These are phyloP conservation scores for Heliconius hortense DNA, from an alignment of 2,888 invertebrate species.

Conservation along the genomic window DNA sequence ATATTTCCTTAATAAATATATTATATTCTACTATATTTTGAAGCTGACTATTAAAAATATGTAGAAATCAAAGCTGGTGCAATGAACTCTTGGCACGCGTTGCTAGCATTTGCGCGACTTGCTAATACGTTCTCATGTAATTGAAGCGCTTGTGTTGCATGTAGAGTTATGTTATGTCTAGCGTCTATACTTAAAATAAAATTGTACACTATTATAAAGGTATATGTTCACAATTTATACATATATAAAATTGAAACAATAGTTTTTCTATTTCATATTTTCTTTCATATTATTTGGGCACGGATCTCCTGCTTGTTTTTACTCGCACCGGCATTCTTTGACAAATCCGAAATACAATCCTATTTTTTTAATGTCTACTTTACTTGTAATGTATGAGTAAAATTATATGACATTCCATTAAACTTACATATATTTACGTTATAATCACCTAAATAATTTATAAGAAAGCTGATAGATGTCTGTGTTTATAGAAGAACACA, in stretches of 20 bases:
- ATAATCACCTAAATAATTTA: not conserved
- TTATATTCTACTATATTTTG: conserved; percentile 9
- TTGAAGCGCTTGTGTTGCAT: conserved; percentile 34
- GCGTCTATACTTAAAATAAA: conserved; percentile 17
- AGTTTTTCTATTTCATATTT: not conserved
- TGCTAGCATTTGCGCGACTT: conserved; percentile 33
- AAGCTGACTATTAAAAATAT: conserved; percentile 21
- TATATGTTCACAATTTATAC: not conserved
- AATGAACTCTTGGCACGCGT: conserved; percentile 45
- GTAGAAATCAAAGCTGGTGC: conserved; percentile 43
- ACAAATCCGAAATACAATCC: too few relatives aligned
- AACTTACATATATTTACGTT: not conserved
- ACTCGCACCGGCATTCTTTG: too few relatives aligned
- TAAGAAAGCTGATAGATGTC: not conserved
- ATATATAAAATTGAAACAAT: not conserved
- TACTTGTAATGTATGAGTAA: too few relatives aligned
- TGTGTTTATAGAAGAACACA: not conserved
- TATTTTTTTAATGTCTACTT: too few relatives aligned
- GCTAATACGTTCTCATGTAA: conserved; percentile 36
- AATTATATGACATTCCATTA: not conserved
- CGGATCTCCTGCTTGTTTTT: too few relatives aligned
- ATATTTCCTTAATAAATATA: not conserved
- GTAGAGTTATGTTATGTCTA: conserved; percentile 27
- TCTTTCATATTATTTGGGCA: not conserved
- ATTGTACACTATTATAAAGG: not conserved